Evolutionary conservation across 53 echinoderm and acorn worm species (phyloP), one percentile per base, ranked within the genome.

Genomic region (Pentamera pediparva): DNA sequence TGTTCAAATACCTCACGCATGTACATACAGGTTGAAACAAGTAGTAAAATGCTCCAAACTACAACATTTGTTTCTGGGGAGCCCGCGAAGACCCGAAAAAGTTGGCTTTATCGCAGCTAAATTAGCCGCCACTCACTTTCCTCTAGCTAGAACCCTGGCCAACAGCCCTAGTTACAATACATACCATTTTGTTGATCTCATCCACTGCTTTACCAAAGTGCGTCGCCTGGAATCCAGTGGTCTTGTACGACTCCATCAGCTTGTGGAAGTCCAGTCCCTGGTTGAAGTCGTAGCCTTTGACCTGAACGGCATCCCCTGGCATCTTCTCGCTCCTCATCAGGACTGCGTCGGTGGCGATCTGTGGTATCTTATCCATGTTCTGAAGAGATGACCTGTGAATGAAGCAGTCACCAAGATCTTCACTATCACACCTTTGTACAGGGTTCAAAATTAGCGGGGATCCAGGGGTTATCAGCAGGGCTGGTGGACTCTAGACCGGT

Each of bases 221-320:
- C 6, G 96, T 85, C 8, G 96, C 96, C 70, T 96, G 96, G 69
- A 96, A 91, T 3, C 96, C 96, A 32, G 87, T 76, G 7, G 96
- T 96, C 48, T 65, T 64, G 58, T 91, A 96, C 27, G 87, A 85
- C 53, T 96, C 75, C 20, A 96, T 76, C 54, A 96, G 65, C 60
- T 85, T 85, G 80, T 85, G 88, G 56, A 91, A 96, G 37, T 91
- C 83, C 6, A 96, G 56, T 29, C 96, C 96, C 41, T 96, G 59
- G 74, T 96, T 91, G 78, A 96, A 96, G 75, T 96, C 96, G 49
- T 96, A 96, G 49, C 96, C 96, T 79, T 83, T 79, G 86, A 96
- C 91, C 75, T 82, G 70, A 3, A 91, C 83, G 20, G 96, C 82
- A 51, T 79, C 88, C n/a, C 24, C 61, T 0, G 96, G 96, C 96